These are phyloP conservation scores for Gambusia holbrooki DNA, from an alignment of 2,113 vertebrate species.

Conservation along the genomic window DNA sequence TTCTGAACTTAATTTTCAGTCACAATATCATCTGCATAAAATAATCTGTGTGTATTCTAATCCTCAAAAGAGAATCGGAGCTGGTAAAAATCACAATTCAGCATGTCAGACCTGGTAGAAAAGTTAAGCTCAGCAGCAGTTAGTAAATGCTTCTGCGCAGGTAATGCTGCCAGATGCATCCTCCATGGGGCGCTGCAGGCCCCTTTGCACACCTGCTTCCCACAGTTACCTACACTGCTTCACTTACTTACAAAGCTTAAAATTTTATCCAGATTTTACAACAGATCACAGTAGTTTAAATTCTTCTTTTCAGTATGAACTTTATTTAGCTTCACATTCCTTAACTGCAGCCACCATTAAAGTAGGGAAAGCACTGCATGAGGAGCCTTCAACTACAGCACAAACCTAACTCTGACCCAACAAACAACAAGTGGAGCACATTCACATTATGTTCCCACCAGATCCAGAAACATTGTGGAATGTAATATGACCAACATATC, in stretches of 20 bases:
- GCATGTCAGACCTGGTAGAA: too few species aligned
- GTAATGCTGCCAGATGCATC: not conserved
- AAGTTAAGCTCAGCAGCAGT: too few species aligned
- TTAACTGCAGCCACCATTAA: not conserved
- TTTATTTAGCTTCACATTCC: not conserved
- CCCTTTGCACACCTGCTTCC: not conserved
- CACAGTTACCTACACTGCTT: not conserved
- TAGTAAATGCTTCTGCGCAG: not conserved
- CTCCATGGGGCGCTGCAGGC: not conserved
- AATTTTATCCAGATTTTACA: too few species aligned
- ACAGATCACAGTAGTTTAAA: not conserved
- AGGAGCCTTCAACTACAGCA: not conserved
- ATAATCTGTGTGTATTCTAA: too few species aligned
- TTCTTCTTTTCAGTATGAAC: not conserved
- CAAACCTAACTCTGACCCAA: not conserved
- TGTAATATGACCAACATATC: constrained; percentile 43
- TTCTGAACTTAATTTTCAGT: too few species aligned
- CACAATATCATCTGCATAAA: too few species aligned
- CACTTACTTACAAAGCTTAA: not conserved
- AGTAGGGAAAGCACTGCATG: not conserved
- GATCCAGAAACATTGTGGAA: constrained; percentile 31
- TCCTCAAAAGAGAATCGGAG: too few species aligned
- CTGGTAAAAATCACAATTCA: too few species aligned
- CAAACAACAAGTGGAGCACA: constrained; percentile 14
- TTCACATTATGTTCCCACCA: constrained; percentile 18